Conservation (phyloP, 2,888 invertebrate genomes). For the Lepeophtheirus nordmannii region DNA sequence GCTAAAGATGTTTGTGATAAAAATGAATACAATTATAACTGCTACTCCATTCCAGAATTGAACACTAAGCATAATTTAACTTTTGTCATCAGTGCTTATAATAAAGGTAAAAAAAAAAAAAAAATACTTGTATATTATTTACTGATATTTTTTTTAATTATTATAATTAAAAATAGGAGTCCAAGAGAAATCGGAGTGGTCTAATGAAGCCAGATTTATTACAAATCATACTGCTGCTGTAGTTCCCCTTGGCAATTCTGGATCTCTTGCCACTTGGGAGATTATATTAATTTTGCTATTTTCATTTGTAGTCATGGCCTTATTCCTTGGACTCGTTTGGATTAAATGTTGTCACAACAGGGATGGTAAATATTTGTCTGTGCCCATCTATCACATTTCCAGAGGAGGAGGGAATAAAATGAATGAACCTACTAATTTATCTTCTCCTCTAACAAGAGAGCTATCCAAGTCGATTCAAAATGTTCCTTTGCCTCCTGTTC, state of each 20-base stretch:
- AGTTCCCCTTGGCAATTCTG: neutral
- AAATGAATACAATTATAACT: neutral
- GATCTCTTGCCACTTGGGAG: neutral
- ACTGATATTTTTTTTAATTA: neutral
- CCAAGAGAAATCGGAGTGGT: neutral
- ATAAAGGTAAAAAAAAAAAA: neutral
- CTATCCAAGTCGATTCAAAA: neutral
- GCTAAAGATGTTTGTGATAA: neutral
- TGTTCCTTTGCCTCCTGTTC: neutral
- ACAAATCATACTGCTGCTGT: neutral
- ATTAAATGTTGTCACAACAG: neutral
- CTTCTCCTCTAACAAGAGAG: neutral
- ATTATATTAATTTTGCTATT: neutral
- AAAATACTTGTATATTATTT: neutral
- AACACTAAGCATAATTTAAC: neutral
- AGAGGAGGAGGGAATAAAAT: neutral
- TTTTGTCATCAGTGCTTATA: neutral
- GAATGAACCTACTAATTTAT: neutral
- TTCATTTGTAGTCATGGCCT: neutral
- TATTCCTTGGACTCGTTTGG: neutral
- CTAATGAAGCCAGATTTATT: neutral
- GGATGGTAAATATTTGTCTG: neutral
- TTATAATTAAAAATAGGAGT: neutral
- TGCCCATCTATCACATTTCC: neutral
- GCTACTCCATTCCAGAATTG: constrained; percentile 1